These are phyloP conservation scores for Enteromius argenteus DNA, from an alignment of 2,797 vertebrate species.

Conservation along the genomic window DNA sequence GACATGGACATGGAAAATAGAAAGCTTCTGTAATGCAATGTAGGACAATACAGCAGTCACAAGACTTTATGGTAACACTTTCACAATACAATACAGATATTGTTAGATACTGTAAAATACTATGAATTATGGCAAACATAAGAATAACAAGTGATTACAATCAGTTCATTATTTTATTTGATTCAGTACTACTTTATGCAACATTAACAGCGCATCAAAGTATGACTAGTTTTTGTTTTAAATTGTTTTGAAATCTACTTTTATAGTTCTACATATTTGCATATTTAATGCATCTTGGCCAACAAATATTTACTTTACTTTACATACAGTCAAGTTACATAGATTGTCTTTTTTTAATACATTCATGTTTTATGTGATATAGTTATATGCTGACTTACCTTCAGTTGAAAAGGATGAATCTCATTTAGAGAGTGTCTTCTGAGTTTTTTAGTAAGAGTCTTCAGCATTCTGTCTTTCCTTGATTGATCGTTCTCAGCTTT, in stretches of 20 bases:
- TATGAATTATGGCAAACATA: background rate
- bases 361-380: background rate
- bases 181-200: background rate
- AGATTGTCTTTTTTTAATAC: background rate
- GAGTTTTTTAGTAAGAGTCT: conserved; percentile 91
- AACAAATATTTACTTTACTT: background rate
- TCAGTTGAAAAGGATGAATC: conserved; percentile 89
- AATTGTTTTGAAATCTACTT: background rate
- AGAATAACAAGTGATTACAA: background rate
- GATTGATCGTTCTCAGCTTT: conserved; percentile 1
- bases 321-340: background rate
- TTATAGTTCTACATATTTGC: too few species aligned
- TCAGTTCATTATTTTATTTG: background rate
- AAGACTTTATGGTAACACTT: conserved; percentile 4
- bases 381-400: conserved; percentile 78
- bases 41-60: background rate
- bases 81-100: background rate
- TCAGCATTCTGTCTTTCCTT: conserved; percentile 81
- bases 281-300: background rate
- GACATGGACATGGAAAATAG: background rate
- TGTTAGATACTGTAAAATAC: background rate
- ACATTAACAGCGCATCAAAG: background rate
- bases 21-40: background rate
- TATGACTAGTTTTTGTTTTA: background rate
- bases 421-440: conserved; percentile 90